Evolutionary conservation across 2,113 vertebrate genomes (phyloP), one percentile per base, ranked within the genome.

Genomic region (Rhodinocichla rosea): DNA sequence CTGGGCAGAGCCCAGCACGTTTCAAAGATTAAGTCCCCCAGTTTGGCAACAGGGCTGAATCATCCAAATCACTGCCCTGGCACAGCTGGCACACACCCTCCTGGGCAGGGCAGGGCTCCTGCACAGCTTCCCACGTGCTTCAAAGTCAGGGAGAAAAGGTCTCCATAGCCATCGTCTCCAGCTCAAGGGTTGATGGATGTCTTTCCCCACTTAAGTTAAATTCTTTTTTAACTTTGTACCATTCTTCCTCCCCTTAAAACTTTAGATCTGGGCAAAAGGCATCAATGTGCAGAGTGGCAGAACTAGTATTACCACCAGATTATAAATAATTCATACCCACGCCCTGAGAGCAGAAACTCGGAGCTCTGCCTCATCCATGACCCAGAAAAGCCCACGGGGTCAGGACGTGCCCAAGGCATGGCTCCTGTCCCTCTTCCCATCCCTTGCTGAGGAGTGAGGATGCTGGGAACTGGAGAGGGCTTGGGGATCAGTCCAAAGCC

Each of bases 221-320:
- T 11, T 33, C 32, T 77, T 35, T 26, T 62, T 64, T 13, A 0
- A 40, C 44, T 90, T 78, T 63, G 8, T 62, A 47, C 7, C 21
- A 7, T 47, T 91, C 83, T 59, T 40, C 30, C 59, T 71, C 45
- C 62, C 40, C 44, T 64, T 67, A 30, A 86, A 73, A 64, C 26
- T 74, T 83, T 3, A 73, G 23, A 65, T 32, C 53, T 44, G 27
- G 59, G 75, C 60, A 73, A 83, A 84, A 79, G 19, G 19, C 44
- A 42, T 35, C 0, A 1, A 33, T 30, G 47, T 21, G 19, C 5
- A 0, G 45, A 81, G 85, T 11, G 23, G 93, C 79, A 94, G 68
- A 97, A 96, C 89, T 33, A 49, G 91, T 90, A 89, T 32, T 75
- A 57, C 91, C 40, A 74, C 37, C 37, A 60, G 87, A 92, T 96